phyloP scores from a whole-genome alignment of 2,888 invertebrate species.

The Catocala nupta region DNA sequence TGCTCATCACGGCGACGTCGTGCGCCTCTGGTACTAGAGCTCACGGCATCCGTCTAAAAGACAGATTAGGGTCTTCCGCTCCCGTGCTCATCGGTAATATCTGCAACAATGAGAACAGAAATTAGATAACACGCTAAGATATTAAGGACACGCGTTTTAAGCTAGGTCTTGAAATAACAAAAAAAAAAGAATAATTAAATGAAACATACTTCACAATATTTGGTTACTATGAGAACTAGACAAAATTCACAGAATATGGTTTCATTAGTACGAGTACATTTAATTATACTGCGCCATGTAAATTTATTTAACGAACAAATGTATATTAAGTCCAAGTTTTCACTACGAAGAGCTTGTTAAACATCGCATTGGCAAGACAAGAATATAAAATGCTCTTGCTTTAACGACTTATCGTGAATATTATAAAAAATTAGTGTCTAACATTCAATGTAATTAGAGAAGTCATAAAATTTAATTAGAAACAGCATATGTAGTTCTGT shows the following conservation, averaged over 20 bases:
- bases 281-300: not conserved
- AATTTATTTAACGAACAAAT: conserved; percentile 6
- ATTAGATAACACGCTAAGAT: too few relatives aligned
- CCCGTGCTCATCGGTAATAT: conserved; percentile 71
- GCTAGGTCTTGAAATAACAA: too few relatives aligned
- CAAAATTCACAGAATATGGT: not conserved
- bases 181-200: too few relatives aligned
- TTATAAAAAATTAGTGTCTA: conserved; percentile 46
- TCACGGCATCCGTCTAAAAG: conserved; percentile 79
- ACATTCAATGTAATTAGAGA: conserved; percentile 47
- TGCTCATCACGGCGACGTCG: conserved; percentile 86
- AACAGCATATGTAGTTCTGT: conserved; percentile 23
- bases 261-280: not conserved
- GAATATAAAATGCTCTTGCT: conserved; percentile 45
- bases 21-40: conserved; percentile 75
- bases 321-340: conserved; percentile 17
- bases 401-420: conserved; percentile 45
- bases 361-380: conserved; percentile 42
- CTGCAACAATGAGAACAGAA: conserved; percentile 67
- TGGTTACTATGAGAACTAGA: not conserved
- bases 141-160: too few relatives aligned
- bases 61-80: conserved; percentile 55
- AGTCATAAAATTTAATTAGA: conserved; percentile 49
- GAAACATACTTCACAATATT: too few relatives aligned
- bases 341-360: conserved; percentile 28